Base-by-base conservation (phyloP, 2,113 vertebrate genomes). In the Mohoua ochrocephala region DNA sequence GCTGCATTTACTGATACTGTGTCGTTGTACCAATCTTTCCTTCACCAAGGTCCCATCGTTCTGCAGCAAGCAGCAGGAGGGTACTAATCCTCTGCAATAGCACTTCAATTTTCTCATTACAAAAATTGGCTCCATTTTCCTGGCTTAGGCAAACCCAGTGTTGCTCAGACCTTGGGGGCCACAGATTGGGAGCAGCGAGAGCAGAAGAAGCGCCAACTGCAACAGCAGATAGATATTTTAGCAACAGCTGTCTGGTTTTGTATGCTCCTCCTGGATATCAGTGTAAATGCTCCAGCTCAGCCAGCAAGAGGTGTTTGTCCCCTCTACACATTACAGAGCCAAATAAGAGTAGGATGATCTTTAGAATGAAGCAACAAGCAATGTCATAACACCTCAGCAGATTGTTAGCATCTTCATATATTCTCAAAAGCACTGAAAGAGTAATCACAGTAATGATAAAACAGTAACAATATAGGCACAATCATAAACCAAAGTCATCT, bases 71-170 rank as follows among this genome's bases (percentile, higher is more conserved):
- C 56, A 91, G 77, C 47, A 89, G 33, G 33, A 57, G 61, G 65
- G 35, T 65, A 70, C 59, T 93, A 92, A 93, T 76, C 77, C 49
- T 87, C 44, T 44, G 21, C 15, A 4, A 37, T 61, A 97, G 47
- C 57, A 57, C 79, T 95, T 97, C 57, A 28, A 3, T 93, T 95
- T 97, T 96, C 81, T 97, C 94, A 88, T 97, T 94, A 95, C 17
- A 84, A 95, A 75, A 97, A 93, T 88, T 95, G 87, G 65, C 94
- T 96, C 95, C 39, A 15, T 74, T 82, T 88, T 92, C 33, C 75
- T 96, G 68, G 47, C 71, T 84, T 76, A 69, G 60, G 59, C 90
- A 81, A 94, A 53, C 39, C 21, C 73, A 76, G 37, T 59, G 27
- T 91, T 4, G 1, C 28, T 84, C 37, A 91, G 81, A 92, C 69